Percentiles rank a stretch among this genome's conserved stretches.
Evolutionary conservation across 2,888 invertebrate genomes (phyloP).

Genomic region (Lymantria monacha): DNA sequence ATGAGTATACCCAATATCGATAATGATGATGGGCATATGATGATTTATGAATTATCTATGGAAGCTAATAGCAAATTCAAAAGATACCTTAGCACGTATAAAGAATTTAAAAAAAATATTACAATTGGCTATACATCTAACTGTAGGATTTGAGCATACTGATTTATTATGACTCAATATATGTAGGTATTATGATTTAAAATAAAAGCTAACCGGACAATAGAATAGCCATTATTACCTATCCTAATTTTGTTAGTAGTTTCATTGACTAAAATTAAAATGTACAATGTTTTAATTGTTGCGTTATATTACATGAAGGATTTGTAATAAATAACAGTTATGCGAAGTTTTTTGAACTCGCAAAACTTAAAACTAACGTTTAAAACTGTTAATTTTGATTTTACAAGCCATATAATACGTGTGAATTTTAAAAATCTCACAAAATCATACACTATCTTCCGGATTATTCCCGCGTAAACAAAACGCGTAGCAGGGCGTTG

Average conservation of each 20-base stretch:
- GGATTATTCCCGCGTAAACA: constrained; percentile 70
- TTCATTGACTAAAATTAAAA: constrained; percentile 6
- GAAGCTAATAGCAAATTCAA: too few species aligned
- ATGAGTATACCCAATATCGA: too few species aligned
- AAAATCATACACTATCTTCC: constrained; percentile 41
- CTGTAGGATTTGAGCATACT: neutral
- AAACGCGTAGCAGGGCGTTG: constrained; percentile 59
- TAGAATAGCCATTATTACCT: neutral
- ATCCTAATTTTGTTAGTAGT: neutral
- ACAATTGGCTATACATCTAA: too few species aligned
- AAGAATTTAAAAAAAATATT: too few species aligned
- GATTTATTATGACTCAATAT: neutral
- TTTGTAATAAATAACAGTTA: constrained; percentile 16
- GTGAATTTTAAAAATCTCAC: constrained; percentile 46
- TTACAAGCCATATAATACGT: constrained; percentile 32
- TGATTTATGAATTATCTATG: too few species aligned
- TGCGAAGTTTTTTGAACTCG: constrained; percentile 39
- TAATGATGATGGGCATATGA: too few species aligned
- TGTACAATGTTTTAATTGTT: constrained; percentile 4
- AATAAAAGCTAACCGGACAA: neutral
- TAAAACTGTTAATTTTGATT: constrained; percentile 41
- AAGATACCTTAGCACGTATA: too few species aligned
- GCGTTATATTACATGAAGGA: constrained; percentile 11
- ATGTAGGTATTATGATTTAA: too few species aligned
- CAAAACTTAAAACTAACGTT: constrained; percentile 30